These are phyloP conservation scores for Indri indri DNA, from an alignment of 2,113 vertebrate genomes.

Conservation along the genomic window DNA sequence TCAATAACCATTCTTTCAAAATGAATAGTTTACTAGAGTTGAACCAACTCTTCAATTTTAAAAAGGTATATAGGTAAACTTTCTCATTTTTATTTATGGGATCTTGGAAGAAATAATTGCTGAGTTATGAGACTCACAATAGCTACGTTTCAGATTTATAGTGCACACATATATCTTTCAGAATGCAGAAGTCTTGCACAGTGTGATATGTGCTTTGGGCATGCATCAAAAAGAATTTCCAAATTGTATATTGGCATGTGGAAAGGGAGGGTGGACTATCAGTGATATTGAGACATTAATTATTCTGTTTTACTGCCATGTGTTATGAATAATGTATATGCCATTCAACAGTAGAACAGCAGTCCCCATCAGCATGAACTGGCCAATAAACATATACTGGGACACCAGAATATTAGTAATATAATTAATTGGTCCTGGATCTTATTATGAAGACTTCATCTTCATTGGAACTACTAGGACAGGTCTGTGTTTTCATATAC, in stretches of 20 bases:
- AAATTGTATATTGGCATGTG: constrained; percentile 55
- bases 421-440: neutral
- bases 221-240: constrained; percentile 73
- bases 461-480: neutral
- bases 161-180: constrained; percentile 27
- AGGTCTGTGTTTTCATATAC: neutral
- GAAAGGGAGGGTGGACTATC: constrained; percentile 47
- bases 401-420: neutral
- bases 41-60: neutral
- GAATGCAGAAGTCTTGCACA: constrained; percentile 32
- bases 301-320: constrained; percentile 66
- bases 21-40: neutral
- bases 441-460: neutral
- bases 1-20: constrained; percentile 32
- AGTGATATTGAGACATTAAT: constrained; percentile 56
- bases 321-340: constrained; percentile 61
- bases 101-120: constrained; percentile 20
- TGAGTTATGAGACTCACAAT: constrained; percentile 22
- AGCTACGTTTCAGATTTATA: constrained; percentile 38
- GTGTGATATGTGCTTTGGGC: constrained; percentile 17
- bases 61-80: neutral
- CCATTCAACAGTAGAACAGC: constrained; percentile 23
- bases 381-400: neutral
- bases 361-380: constrained; percentile 20
- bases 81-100: constrained; percentile 29